phyloP scores from a whole-genome alignment of 2,113 vertebrate genomes.

The Oreochromis aureus region DNA sequence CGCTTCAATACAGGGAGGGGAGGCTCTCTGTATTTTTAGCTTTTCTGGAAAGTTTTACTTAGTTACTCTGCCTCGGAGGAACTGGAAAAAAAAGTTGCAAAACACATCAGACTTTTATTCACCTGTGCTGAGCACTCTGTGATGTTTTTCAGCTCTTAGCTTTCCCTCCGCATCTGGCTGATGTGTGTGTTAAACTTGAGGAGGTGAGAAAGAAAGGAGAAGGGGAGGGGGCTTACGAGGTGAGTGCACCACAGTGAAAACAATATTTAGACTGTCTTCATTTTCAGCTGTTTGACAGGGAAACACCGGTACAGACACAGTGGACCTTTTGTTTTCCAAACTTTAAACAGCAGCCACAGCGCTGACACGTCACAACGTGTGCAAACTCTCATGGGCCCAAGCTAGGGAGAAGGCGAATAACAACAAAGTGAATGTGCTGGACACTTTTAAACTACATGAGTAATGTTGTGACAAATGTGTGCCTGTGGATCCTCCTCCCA shows the following conservation, averaged over 20 bases:
- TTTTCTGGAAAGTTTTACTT: conserved; percentile 7
- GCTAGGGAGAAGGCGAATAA: background rate
- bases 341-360: background rate
- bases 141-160: background rate
- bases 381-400: background rate
- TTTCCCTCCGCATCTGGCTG: conserved; percentile 6
- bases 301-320: conserved; percentile 1
- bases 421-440: background rate
- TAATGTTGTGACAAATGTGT: background rate
- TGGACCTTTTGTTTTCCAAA: conserved; percentile 15
- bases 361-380: conserved; percentile 6
- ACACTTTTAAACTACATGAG: background rate
- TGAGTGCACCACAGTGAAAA: background rate
- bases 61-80: background rate
- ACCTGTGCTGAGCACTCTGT: background rate
- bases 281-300: background rate
- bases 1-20: background rate
- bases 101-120: background rate
- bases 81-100: background rate
- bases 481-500: background rate
- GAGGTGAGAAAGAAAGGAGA: background rate
- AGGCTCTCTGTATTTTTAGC: conserved; percentile 7
- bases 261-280: conserved; percentile 53
- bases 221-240: background rate
- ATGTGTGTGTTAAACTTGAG: background rate